A percentile compares a stretch with the other conserved stretches of the same genome.
Evolutionary conservation across 2,113 vertebrate genomes (phyloP).

Genomic region (Synchiropus splendidus): DNA sequence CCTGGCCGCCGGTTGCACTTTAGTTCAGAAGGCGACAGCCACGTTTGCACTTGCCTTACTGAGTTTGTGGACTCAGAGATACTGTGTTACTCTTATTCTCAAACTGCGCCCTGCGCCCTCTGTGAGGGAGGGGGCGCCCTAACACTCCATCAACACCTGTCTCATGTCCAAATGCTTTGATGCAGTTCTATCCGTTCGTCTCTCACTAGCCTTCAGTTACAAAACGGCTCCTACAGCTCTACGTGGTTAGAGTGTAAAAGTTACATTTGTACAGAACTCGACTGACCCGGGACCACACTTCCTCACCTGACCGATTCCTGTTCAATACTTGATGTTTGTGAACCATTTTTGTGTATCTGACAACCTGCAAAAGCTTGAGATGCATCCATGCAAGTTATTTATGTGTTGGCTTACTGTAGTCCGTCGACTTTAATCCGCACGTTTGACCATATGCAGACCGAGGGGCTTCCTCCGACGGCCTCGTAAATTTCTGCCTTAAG

Average conservation of each 20-base stretch:
- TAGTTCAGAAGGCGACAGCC: conserved; percentile 19
- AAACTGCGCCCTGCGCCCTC: conserved; percentile 47
- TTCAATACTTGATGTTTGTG: conserved; percentile 15
- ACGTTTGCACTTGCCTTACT: conserved; percentile 45
- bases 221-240: neutral
- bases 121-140: conserved; percentile 51
- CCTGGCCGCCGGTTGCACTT: conserved; percentile 40
- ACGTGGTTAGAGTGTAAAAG: neutral
- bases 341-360: conserved; percentile 7
- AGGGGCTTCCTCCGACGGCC: too few relatives aligned
- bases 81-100: conserved; percentile 16
- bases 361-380: conserved; percentile 29
- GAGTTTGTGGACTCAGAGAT: conserved; percentile 16
- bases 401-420: conserved; percentile 29
- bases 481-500: too few relatives aligned
- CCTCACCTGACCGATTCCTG: conserved; percentile 27
- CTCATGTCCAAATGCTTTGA: conserved; percentile 1
- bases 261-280: neutral
- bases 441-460: too few relatives aligned
- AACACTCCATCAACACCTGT: conserved; percentile 9
- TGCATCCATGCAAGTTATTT: conserved; percentile 22
- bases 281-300: conserved; percentile 19
- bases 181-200: neutral
- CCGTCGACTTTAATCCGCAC: too few relatives aligned
- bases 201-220: too few relatives aligned